Percentiles rank a stretch among this genome's conserved stretches.
Conservation (phyloP, 2,888 invertebrate species). For the Diarsia rubi region DNA sequence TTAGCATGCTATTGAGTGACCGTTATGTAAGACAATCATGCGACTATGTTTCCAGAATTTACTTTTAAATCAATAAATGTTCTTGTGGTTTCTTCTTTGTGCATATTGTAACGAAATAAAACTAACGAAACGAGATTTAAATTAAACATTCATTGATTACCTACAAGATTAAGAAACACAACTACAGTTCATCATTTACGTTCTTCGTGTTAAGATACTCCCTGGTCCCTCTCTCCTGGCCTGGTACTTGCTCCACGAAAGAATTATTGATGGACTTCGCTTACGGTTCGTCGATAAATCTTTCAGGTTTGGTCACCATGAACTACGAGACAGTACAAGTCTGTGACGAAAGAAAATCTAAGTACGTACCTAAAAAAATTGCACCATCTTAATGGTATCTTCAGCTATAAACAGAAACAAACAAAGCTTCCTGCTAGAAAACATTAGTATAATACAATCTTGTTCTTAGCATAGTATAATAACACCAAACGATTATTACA, state of each 20-base stretch:
- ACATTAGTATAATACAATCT: slow-evolving; percentile 16
- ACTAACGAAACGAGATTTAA: too few relatives aligned
- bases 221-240: too few relatives aligned
- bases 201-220: too few relatives aligned
- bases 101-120: neutral
- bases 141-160: too few relatives aligned
- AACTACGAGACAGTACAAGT: too few relatives aligned
- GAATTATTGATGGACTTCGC: neutral
- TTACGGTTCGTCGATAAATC: neutral
- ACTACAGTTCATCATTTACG: too few relatives aligned
- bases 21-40: neutral
- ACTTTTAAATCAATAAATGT: neutral
- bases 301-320: neutral
- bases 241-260: too few relatives aligned
- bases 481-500: slow-evolving; percentile 29
- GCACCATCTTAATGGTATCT: neutral
- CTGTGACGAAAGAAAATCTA: neutral
- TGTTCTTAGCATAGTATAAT: neutral
- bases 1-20: slow-evolving; percentile 30
- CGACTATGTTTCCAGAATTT: neutral
- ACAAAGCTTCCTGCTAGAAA: neutral
- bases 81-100: neutral
- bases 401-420: neutral
- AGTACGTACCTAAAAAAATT: too few relatives aligned
- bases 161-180: too few relatives aligned